Conservation (phyloP, 2,113 vertebrate species). For the Arenaria interpres region DNA sequence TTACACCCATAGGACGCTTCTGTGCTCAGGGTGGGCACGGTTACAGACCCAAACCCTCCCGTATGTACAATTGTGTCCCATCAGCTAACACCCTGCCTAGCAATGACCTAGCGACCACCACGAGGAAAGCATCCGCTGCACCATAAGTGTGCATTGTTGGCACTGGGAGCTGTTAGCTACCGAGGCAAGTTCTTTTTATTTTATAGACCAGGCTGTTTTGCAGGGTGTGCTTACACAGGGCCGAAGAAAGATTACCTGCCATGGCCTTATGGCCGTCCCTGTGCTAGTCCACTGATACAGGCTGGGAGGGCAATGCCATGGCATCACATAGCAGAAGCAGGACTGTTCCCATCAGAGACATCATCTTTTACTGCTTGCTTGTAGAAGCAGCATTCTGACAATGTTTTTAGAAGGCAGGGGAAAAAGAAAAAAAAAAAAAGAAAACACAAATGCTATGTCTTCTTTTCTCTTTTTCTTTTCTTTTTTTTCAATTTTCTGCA, state of each 20-base stretch:
- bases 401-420: neutral
- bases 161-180: accelerated
- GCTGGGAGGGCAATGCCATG: neutral
- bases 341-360: neutral
- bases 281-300: neutral
- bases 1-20: neutral
- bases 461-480: neutral
- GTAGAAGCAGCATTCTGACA: neutral
- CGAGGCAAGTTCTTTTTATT: neutral
- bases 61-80: neutral
- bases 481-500: neutral
- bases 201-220: neutral
- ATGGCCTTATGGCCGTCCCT: neutral
- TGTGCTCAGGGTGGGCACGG: neutral
- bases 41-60: neutral
- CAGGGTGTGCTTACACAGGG: neutral
- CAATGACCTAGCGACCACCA: neutral
- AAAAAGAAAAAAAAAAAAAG: neutral
- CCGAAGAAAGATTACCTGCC: neutral
- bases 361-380: neutral
- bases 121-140: neutral
- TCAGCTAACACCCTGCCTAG: neutral
- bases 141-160: neutral
- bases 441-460: neutral
- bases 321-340: neutral